Percentiles rank a stretch among this genome's conserved stretches.
Conservation (phyloP, 2,888 invertebrate genomes). For the Itoplectis maculator region DNA sequence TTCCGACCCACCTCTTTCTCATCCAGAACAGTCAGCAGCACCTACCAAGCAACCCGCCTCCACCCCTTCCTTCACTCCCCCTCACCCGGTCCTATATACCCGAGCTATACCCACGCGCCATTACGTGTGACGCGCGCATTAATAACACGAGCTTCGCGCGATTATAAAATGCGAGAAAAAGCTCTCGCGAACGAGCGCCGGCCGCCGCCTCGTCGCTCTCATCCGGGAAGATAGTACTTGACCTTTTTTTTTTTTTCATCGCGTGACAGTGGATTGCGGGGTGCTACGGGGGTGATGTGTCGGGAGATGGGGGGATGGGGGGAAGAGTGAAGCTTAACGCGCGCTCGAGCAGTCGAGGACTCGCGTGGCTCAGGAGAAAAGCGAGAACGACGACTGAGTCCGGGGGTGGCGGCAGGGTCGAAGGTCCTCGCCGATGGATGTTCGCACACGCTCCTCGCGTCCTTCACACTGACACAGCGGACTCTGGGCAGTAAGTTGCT, state of each 20-base stretch:
- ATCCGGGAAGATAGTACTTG: conserved; percentile 67
- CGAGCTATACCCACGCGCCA: conserved; percentile 43
- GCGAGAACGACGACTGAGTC: conserved; percentile 44
- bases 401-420: conserved; percentile 46
- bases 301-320: conserved; percentile 40
- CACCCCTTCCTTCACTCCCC: not conserved
- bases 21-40: conserved; percentile 66
- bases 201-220: conserved; percentile 57
- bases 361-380: conserved; percentile 8
- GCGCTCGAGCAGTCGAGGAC: conserved; percentile 54
- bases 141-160: conserved; percentile 66
- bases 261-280: conserved; percentile 68
- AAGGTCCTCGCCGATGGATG: conserved; percentile 35
- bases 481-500: not conserved
- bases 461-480: not conserved
- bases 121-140: conserved; percentile 70
- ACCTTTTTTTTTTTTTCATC: conserved; percentile 68
- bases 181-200: conserved; percentile 47
- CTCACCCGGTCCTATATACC: too few species aligned
- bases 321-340: conserved; percentile 59
- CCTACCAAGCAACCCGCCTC: conserved; percentile 20
- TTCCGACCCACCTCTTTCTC: conserved; percentile 58
- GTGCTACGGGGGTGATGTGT: too few species aligned
- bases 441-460: not conserved
- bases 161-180: conserved; percentile 70